Evolutionary conservation across 2,113 vertebrate species (phyloP).

Genomic region (Ciconia maguari): DNA sequence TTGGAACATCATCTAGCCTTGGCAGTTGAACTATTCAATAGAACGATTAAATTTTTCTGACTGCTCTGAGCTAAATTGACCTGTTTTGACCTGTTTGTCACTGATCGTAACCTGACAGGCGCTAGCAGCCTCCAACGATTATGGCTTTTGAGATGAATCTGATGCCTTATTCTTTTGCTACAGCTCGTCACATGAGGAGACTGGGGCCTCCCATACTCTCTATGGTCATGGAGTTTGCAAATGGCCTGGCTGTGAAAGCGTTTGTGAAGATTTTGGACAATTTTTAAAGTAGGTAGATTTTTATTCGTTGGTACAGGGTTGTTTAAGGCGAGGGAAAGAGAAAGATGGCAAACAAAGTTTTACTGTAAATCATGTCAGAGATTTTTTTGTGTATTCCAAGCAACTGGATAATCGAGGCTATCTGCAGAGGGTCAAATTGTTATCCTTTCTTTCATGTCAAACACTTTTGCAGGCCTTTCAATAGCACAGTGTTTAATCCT

Average conservation of each 20-base stretch:
- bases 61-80: constrained; percentile 83
- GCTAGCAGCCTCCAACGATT: constrained; percentile 78
- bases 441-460: constrained; percentile 20
- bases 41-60: constrained; percentile 85
- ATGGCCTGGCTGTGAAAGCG: constrained; percentile 98
- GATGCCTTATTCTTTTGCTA: constrained; percentile 71
- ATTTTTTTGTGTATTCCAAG: constrained; percentile 21
- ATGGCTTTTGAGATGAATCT: constrained; percentile 80
- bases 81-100: constrained; percentile 84
- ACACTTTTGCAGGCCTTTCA: constrained; percentile 50
- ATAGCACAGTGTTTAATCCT: constrained; percentile 37
- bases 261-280: constrained; percentile 99
- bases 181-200: constrained; percentile 96
- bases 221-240: constrained; percentile 99
- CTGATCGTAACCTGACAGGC: constrained; percentile 84
- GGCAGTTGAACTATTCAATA: constrained; percentile 84
- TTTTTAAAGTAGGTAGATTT: constrained; percentile 95
- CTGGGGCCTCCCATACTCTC: constrained; percentile 92
- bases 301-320: background rate
- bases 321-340: background rate
- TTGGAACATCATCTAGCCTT: constrained; percentile 85
- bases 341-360: background rate
- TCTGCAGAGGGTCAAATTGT: constrained; percentile 13
- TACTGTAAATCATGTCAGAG: background rate
- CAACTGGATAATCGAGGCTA: constrained; percentile 32